Percentiles rank a stretch among this genome's conserved stretches.
phyloP scores from a whole-genome alignment of 2,113 vertebrate genomes.

The Mustelus asterias region DNA sequence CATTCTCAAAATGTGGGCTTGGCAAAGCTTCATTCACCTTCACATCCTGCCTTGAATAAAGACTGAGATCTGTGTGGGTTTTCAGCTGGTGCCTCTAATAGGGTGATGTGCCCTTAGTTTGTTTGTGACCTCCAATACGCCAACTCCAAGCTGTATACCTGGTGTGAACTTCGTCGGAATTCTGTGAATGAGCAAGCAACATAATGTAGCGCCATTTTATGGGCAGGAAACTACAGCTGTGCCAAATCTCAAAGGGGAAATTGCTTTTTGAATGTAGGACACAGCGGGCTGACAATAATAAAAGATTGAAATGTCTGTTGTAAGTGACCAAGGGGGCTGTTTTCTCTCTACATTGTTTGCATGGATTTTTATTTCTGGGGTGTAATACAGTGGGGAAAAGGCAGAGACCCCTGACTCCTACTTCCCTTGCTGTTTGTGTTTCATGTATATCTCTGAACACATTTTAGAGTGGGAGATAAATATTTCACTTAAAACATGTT shows the following conservation, averaged over 20 bases:
- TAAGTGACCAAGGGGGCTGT: not conserved
- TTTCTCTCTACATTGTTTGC: not conserved
- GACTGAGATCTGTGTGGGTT: not conserved
- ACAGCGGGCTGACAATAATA: not conserved
- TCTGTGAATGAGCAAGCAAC: not conserved
- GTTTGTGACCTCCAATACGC: not conserved
- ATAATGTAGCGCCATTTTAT: not conserved
- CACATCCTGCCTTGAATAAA: not conserved
- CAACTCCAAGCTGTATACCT: no score
- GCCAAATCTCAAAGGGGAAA: not conserved
- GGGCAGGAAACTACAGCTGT: not conserved
- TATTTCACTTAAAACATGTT: no score
- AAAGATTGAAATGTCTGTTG: not conserved
- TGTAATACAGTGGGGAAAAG: not conserved
- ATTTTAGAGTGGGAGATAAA: not conserved
- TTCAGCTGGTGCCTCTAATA: not conserved
- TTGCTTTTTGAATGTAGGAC: not conserved
- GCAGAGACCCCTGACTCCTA: no score
- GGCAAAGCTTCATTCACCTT: not conserved
- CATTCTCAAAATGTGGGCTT: not conserved
- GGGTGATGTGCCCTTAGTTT: not conserved
- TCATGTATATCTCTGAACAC: no score
- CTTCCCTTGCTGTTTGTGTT: not conserved
- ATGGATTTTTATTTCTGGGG: not conserved
- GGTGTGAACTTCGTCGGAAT: not conserved